These are phyloP conservation scores for crab-eating macaque (Macaca fascicularis) DNA, from an alignment of 2,113 vertebrate genomes.

Conservation along the genomic window T2T-MFA8v1.1 NC_088379.1:179685501-179686000, in stretches of 20 bases:
- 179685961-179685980: no score
- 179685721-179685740: neutral
- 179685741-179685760: neutral
- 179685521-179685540: neutral
- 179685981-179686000: no score
- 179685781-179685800: neutral
- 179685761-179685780: neutral
- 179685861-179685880: no score
- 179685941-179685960: no score
- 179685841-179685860: no score
- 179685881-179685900: no score
- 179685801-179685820: no score
- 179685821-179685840: no score
- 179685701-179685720: neutral
- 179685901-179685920: no score
- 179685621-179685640: neutral
- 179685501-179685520: neutral
- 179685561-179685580: neutral
- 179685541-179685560: neutral
- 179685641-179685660: neutral
- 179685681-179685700: neutral
- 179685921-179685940: no score
- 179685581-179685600: neutral
- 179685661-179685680: neutral
- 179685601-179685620: neutral